Percentiles rank a stretch among this genome's conserved stretches.
phyloP scores from a whole-genome alignment of 1,140 invertebrate species.

The Cherax quadricarinatus region DNA sequence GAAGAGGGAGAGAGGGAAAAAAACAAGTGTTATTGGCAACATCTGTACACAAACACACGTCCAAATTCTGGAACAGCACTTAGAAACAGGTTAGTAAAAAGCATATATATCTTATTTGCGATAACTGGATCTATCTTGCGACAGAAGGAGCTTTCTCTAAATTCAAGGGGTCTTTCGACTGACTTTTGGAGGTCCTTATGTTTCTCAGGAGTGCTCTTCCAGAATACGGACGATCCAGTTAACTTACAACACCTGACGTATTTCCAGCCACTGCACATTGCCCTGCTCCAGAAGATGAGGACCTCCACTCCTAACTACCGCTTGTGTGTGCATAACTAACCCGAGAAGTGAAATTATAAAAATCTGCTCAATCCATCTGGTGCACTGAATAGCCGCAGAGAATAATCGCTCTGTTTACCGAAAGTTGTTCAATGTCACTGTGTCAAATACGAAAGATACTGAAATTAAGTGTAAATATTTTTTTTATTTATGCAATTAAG shows the following conservation, averaged over 20 bases:
- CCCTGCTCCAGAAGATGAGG: conserved; percentile 28
- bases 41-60: conserved; percentile 67
- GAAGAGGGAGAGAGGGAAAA: conserved; percentile 67
- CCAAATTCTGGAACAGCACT: conserved; percentile 65
- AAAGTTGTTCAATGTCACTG: too few relatives aligned
- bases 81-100: conserved; percentile 44
- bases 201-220: conserved; percentile 12
- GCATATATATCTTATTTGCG: neutral
- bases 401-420: neutral
- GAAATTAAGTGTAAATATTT: neutral
- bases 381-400: neutral
- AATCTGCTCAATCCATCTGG: neutral
- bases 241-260: conserved; percentile 45
- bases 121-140: neutral
- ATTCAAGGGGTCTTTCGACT: neutral
- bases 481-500: neutral
- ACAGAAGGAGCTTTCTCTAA: too few relatives aligned
- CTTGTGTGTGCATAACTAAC: neutral
- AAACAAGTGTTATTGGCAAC: conserved; percentile 70
- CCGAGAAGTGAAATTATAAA: neutral
- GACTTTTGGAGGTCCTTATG: neutral
- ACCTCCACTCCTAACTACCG: neutral
- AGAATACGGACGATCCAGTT: conserved; percentile 37
- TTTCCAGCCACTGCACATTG: conserved; percentile 51
- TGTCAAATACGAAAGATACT: too few relatives aligned